phyloP scores from a whole-genome alignment of 1,140 invertebrate genomes.

The Tetramorium parvispinum region DNA sequence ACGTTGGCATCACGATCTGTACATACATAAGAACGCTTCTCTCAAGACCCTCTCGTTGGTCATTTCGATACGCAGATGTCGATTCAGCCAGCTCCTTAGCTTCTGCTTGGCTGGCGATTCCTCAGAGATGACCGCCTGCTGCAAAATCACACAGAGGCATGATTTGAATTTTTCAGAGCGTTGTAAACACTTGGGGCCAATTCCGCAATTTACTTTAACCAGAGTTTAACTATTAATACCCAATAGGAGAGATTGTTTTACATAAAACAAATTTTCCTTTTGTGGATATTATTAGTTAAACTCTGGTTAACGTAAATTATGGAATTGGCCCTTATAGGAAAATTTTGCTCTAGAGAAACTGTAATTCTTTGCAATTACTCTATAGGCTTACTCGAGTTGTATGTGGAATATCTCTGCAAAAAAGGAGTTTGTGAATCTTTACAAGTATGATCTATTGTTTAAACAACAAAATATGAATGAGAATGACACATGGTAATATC shows the following conservation, averaged over 20 bases:
- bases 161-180: neutral
- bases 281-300: no score
- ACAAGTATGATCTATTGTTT: neutral
- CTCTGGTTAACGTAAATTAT: no score
- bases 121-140: constrained; percentile 69
- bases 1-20: constrained; percentile 97
- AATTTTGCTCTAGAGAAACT: neutral
- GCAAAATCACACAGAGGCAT: constrained; percentile 31
- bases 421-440: neutral
- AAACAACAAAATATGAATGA: neutral
- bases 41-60: constrained; percentile 95
- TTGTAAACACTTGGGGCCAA: neutral
- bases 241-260: no score
- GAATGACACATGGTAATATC: neutral
- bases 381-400: neutral
- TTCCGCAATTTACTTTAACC: no score
- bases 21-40: constrained; percentile 95
- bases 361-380: neutral
- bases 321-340: neutral
- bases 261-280: no score
- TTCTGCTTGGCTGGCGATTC: constrained; percentile 87
- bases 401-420: neutral
- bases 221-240: no score
- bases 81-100: constrained; percentile 93
- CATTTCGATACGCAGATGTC: constrained; percentile 94